Percentiles rank a stretch among this genome's conserved stretches.
phyloP scores from a whole-genome alignment of 2,888 invertebrate genomes.

The Chrysolina haemoptera region DNA sequence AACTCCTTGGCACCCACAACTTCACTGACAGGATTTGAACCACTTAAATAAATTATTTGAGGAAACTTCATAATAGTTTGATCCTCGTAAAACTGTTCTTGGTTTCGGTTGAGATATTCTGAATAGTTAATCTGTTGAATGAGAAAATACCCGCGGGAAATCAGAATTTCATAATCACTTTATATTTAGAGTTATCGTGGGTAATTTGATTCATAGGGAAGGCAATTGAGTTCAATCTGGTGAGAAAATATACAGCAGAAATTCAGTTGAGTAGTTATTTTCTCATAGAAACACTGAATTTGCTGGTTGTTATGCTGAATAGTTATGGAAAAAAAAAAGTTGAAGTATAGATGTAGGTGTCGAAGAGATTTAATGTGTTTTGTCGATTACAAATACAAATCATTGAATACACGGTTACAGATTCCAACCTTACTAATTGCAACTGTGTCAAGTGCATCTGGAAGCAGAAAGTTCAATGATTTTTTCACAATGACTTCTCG shows the following conservation, averaged over 20 bases:
- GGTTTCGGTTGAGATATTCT: slow-evolving; percentile 43
- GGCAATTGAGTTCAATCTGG: background rate
- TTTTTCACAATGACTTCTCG: no score
- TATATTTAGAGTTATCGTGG: slow-evolving; percentile 25
- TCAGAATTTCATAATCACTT: slow-evolving; percentile 35
- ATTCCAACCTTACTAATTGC: no score
- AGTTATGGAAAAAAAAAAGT: no score
- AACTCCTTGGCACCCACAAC: slow-evolving; percentile 27
- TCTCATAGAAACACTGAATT: no score
- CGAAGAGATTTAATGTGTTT: no score
- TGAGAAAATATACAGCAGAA: background rate
- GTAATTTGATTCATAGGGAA: slow-evolving; percentile 29
- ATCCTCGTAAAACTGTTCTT: slow-evolving; percentile 35
- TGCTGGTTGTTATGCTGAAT: no score
- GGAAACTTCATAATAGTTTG: slow-evolving; percentile 43
- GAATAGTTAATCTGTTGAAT: slow-evolving; percentile 42
- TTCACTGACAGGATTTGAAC: slow-evolving; percentile 35
- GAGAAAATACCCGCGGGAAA: slow-evolving; percentile 41
- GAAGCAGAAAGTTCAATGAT: no score
- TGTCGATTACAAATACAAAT: no score
- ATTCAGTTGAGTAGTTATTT: background rate
- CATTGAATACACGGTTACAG: no score
- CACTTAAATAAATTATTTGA: slow-evolving; percentile 43
- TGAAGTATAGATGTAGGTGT: no score
- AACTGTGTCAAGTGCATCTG: no score